Evolutionary conservation across 2,888 invertebrate genomes (phyloP), one percentile per base, ranked within the genome.

Genomic region (Xestia c-nigrum): DNA sequence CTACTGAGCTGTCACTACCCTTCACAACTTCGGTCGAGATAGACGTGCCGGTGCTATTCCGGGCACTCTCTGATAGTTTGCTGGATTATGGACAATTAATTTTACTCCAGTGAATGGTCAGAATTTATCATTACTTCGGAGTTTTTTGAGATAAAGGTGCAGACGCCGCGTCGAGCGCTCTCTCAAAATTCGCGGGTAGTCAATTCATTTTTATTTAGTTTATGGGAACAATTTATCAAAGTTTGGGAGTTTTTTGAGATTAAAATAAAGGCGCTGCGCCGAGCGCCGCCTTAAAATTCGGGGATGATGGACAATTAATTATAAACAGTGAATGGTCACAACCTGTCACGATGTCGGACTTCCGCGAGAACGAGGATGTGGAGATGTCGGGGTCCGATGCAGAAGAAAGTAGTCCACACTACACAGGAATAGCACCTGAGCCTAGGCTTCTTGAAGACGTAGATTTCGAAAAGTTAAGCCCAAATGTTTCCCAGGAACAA

Each of bases 261-360:
- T 16, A 7, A 4, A 9, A 9, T 61, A 0, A 9, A 61, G 38
- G 6, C 55, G 16, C 19, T 74, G 38, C 46, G 24, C 16, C 31
- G 46, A 40, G 40, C 59, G 47, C 31, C 74, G 52, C 43, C 61
- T 63, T 5, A 31, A 31, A 14, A 59, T 16, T 55, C 21, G 40
- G 10, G 52, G 52, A 52, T 52, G 9, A 52, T 21, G 52, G 9
- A 52, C 7, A 52, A 52, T 3, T 16, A 3, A 43, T 43, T 68
- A 16, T n/a, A 12, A 21, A 14, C 5, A 47, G 52, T 69, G 46
- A 21, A 52, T 52, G 59, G 12, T 55, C 5, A 14, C 12, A 21
- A 69, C 0, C 16, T 50, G 43, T 40, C 55, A 75, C 19, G 43
- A 80, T 81, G 82, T 14, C 40, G 16, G 76, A 64, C 12, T 69